Evolutionary conservation across 2,797 vertebrate species (phyloP), one percentile per base, ranked within the genome.

Genomic region (Antennarius maculatus): DNA sequence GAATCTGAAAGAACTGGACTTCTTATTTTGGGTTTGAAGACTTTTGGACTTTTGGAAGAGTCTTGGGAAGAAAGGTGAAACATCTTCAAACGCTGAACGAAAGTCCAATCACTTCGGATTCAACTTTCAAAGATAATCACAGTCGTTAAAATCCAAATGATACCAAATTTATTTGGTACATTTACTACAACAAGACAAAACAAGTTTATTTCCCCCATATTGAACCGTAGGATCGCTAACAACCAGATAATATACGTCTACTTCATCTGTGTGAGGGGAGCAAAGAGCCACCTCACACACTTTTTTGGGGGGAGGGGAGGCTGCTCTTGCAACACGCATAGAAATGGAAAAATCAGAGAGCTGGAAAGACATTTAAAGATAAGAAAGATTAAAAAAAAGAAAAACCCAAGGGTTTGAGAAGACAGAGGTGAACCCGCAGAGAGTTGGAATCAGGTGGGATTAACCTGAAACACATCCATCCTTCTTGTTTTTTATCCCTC

Each of bases 381-480:
- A 72, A 81, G 66, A 70, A 52, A 13, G 41, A 42, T 42, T 42
- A 2, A 43, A 55, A 76, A 82, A 81, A 79, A 74, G 81, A 70
- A 57, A 29, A 23, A 23, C 23, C 46, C 50, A n/a, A 39, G 46
- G 17, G 43, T 51, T 72, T 61, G 39, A 62, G 51, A 78, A 74
- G 54, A 41, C 18, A 57, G 48, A 52, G 42, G n/a, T 68, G 39
- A 28, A 51, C 62, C 59, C 39, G 76, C 34, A 78, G 41, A 67
- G 53, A 63, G 62, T 71, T 60, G 54, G 54, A 67, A 73, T 56
- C 72, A 63, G 53, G 56, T 39, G 15, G 75, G 86, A 86, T 86
- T 78, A 74, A 76, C 75, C 76, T 84, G 79, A 87, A 71, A 81
- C 69, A 79, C 76, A 81, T 77, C 70, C 70, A 50, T 82, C 60